These are phyloP conservation scores for Macroramphosus scolopax DNA, from an alignment of 2,797 vertebrate species.

Conservation along the genomic window DNA sequence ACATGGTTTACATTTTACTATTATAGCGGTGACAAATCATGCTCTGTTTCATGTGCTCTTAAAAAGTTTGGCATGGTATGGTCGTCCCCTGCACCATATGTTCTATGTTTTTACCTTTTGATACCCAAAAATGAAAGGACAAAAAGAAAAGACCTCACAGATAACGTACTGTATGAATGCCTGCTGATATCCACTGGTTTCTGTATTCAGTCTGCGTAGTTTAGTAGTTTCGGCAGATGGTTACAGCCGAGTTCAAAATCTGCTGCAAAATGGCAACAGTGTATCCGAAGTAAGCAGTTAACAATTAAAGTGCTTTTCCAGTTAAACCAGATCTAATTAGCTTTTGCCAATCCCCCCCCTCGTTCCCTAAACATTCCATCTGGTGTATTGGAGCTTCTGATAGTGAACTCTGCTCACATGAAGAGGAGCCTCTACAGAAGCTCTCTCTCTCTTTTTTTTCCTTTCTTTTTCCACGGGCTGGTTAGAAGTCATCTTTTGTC, in stretches of 20 bases:
- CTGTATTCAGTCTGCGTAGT: constrained; percentile 31
- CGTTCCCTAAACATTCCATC: constrained; percentile 57
- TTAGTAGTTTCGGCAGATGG: constrained; percentile 52
- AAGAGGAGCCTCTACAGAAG: constrained; percentile 47
- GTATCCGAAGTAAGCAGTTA: constrained; percentile 56
- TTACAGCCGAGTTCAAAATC: constrained; percentile 59
- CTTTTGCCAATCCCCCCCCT: constrained; percentile 51
- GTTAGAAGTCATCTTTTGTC: constrained; percentile 71
- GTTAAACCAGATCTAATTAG: constrained; percentile 61
- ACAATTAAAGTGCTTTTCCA: constrained; percentile 59
- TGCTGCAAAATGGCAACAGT: constrained; percentile 48
- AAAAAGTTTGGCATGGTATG: neutral
- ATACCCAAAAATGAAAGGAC: no score
- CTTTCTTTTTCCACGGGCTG: constrained; percentile 41
- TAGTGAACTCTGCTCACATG: constrained; percentile 58
- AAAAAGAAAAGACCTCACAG: no score
- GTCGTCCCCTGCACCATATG: no score
- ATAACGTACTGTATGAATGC: no score
- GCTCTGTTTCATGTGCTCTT: neutral
- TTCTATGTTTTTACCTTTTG: no score
- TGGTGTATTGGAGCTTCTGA: constrained; percentile 53
- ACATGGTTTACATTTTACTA: neutral
- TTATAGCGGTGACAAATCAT: neutral
- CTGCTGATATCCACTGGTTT: constrained; percentile 10
- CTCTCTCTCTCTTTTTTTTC: constrained; percentile 8